A percentile compares a stretch with the other conserved stretches of the same genome.
phyloP scores from a whole-genome alignment of 2,888 invertebrate genomes.

The Heptascelio sp. region DNA sequence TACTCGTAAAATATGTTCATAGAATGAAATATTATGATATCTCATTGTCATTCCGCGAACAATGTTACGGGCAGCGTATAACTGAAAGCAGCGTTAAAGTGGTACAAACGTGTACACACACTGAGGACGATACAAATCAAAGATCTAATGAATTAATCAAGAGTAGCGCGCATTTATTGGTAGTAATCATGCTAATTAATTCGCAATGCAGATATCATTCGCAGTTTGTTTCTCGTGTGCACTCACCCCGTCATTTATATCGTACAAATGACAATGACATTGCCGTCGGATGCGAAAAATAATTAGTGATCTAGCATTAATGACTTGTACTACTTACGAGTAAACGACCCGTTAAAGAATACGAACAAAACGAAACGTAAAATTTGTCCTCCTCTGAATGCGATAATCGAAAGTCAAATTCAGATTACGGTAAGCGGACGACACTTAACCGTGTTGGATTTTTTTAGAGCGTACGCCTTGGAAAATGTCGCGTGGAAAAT shows the following conservation, averaged over 20 bases:
- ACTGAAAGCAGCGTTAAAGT: too few relatives aligned
- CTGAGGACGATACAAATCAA: constrained; percentile 32
- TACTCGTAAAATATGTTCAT: too few relatives aligned
- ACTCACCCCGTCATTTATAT: constrained; percentile 20
- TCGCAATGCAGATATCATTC: constrained; percentile 38
- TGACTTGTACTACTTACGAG: constrained; percentile 30
- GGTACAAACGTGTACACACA: not conserved
- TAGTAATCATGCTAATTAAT: constrained; percentile 56
- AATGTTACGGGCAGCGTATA: too few relatives aligned
- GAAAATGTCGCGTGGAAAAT: too few relatives aligned
- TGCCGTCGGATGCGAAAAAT: constrained; percentile 29
- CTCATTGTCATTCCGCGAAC: too few relatives aligned
- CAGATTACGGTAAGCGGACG: too few relatives aligned
- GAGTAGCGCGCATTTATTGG: constrained; percentile 6
- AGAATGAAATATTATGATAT: too few relatives aligned
- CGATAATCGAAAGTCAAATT: too few relatives aligned
- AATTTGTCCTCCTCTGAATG: too few relatives aligned
- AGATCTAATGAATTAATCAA: constrained; percentile 48
- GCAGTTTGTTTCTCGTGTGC: not conserved
- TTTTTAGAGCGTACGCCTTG: too few relatives aligned
- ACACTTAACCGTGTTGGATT: too few relatives aligned
- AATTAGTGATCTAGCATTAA: constrained; percentile 44
- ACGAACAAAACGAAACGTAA: too few relatives aligned
- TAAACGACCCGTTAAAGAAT: constrained; percentile 39
- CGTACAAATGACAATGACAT: constrained; percentile 41